Base-by-base conservation (phyloP, 2,113 vertebrate genomes). In the Pachyramphus minor region DNA sequence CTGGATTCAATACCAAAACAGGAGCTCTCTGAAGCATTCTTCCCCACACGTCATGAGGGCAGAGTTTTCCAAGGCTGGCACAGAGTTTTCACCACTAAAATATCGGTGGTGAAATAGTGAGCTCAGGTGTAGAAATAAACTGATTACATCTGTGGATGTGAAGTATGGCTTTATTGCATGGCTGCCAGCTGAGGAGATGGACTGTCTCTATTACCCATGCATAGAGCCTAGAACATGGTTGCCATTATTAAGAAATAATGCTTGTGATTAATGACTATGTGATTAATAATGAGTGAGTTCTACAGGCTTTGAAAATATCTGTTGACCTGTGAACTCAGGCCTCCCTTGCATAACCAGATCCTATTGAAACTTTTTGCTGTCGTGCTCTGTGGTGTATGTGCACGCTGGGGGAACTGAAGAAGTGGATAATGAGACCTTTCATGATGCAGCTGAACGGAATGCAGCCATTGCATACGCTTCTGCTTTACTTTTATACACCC, bases 171-270 rank as follows among this genome's bases (percentile, higher is more conserved):
- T 72, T 28, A 81, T 56, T 77, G 79, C 75, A 47, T 33, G 53
- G 44, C 68, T 84, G 59, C 64, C 39, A 73, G 60, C 52, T 71
- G 63, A 74, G 49, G 55, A 92, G 45, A 69, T 88, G 79, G 88
- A 63, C 52, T 37, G 42, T 79, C 20, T 84, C 41, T 50, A 1
- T 86, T 84, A 50, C 27, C 53, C 63, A 19, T 78, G 67, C 49
- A 33, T 9, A 33, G 68, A 89, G 55, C 37, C n/a, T 35, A n/a
- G 73, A 87, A 91, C 5, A 4, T 35, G 63, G n/a, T 45, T 84
- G 75, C 60, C 75, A 19, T 84, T 82, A 86, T 76, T 87, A 73
- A 72, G 84, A 82, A 95, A 66, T 87, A 69, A 89, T 64, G 77
- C 24, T 82, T 56, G 49, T 64, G 78, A 72, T 92, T 95, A 83